A percentile compares a stretch with the other conserved stretches of the same genome.
Conservation (phyloP, 2,113 vertebrate genomes). For the Calypte anna region DNA sequence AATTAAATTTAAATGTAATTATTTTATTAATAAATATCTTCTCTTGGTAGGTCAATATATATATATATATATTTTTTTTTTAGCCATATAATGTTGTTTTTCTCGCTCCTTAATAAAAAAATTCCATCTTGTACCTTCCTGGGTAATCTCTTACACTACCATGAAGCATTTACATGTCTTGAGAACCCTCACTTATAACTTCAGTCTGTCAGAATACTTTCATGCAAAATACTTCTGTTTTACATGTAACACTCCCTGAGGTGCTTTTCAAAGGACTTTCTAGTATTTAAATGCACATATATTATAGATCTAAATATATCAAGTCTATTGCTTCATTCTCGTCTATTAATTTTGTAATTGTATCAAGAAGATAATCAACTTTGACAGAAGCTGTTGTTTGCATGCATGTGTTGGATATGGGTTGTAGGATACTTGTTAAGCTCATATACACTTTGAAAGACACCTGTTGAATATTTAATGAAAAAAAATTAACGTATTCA, state of each 20-base stretch:
- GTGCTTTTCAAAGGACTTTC: background rate
- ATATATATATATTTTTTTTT: background rate
- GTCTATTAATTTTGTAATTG: background rate
- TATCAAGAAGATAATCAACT: background rate
- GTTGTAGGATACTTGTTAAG: background rate
- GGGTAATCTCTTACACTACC: background rate
- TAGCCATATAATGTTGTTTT: background rate
- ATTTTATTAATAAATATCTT: background rate
- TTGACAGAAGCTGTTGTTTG: background rate
- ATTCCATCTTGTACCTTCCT: background rate
- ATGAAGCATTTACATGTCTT: background rate
- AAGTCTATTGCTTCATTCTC: background rate
- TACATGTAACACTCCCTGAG: background rate
- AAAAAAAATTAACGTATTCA: background rate
- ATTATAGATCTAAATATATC: background rate
- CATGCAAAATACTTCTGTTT: background rate
- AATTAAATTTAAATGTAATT: background rate
- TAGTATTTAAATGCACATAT: background rate
- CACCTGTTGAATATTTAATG: background rate
- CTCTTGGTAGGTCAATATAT: background rate
- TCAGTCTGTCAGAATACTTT: background rate
- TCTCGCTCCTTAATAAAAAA: background rate
- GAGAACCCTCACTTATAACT: background rate
- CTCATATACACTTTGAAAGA: background rate
- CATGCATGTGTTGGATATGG: background rate